Base-by-base conservation (phyloP, 2,888 invertebrate genomes). In the Acrobasis suavella region DNA sequence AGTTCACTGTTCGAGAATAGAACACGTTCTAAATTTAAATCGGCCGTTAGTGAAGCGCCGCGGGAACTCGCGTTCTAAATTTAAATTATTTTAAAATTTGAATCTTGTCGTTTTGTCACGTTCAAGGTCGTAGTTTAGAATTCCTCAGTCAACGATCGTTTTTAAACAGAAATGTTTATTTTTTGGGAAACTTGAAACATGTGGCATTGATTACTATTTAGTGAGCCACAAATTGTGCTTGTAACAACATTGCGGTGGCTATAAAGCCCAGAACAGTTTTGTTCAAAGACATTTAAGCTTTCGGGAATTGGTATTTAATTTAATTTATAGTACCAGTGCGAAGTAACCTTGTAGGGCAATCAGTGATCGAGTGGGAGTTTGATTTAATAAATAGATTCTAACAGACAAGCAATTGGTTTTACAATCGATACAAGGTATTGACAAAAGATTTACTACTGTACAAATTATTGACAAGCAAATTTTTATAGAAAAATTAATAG, bases 1-100 rank as follows among this genome's bases (percentile, higher is more conserved):
- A 87, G 90, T 91, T 89, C 87, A 89, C 72, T 77, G 87, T 80
- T 85, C 90, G 82, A 83, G 87, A 91, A 91, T 92, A 90, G 91
- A 89, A 86, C 83, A 72, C 76, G 80, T 85, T 90, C 91, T 90
- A 91, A 84, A 86, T 89, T 83, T 91, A 90, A 87, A 88, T 81
- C 65, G 74, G 84, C 84, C 83, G 89, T 87, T 89, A 87, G 86
- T 79, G 86, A 84, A 84, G 86, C 86, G 82, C 86, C 83, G 85
- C 87, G 87, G 88, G 86, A 89, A 87, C 85, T 79, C 72, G 72
- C 76, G 76, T 81, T 84, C 87, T 84, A 87, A 84, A 86, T 82
- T 82, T 77, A 83, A 85, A 77, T 78, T 73, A 80, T 81, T 86
- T 89, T 88, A 81, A 86, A 84, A 85, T 80, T 87, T 87, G 72